phyloP scores from a whole-genome alignment of 2,113 vertebrate species.

The Dascyllus trimaculatus region DNA sequence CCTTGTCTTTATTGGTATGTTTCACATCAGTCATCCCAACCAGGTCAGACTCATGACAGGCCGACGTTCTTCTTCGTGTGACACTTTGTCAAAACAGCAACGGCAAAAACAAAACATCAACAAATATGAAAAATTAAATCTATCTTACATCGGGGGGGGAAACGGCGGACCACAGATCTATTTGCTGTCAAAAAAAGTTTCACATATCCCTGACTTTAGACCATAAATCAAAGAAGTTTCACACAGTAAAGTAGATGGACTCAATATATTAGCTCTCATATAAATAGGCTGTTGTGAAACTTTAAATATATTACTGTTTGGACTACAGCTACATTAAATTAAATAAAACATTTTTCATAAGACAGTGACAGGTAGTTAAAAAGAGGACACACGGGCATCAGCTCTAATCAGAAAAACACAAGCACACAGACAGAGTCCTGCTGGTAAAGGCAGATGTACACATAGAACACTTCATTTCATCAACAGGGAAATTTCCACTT shows the following conservation, averaged over 20 bases:
- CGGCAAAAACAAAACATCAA: slow-evolving; percentile 22
- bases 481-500: background rate
- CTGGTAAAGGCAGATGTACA: background rate
- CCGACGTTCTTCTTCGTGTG: slow-evolving; percentile 20
- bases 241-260: slow-evolving; percentile 38
- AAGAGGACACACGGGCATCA: background rate
- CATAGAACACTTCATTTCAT: background rate
- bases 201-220: slow-evolving; percentile 10
- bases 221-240: slow-evolving; percentile 42
- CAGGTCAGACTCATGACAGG: slow-evolving; percentile 45
- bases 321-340: background rate
- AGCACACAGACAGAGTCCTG: background rate
- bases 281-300: slow-evolving; percentile 59
- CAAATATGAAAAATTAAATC: slow-evolving; percentile 41
- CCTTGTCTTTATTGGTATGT: slow-evolving; percentile 14
- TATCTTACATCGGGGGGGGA: slow-evolving; percentile 1
- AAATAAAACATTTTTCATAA: slow-evolving; percentile 14
- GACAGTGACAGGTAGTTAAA: slow-evolving; percentile 13
- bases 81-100: slow-evolving; percentile 50
- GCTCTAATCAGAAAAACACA: slow-evolving; percentile 23
- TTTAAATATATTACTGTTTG: slow-evolving; percentile 55
- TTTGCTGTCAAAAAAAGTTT: slow-evolving; percentile 31
- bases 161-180: slow-evolving; percentile 2
- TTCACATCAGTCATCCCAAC: slow-evolving; percentile 59
- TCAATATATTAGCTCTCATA: slow-evolving; percentile 71